Evolutionary conservation across 2,797 vertebrate species (phyloP).

Genomic region (Glossophaga mutica): DNA sequence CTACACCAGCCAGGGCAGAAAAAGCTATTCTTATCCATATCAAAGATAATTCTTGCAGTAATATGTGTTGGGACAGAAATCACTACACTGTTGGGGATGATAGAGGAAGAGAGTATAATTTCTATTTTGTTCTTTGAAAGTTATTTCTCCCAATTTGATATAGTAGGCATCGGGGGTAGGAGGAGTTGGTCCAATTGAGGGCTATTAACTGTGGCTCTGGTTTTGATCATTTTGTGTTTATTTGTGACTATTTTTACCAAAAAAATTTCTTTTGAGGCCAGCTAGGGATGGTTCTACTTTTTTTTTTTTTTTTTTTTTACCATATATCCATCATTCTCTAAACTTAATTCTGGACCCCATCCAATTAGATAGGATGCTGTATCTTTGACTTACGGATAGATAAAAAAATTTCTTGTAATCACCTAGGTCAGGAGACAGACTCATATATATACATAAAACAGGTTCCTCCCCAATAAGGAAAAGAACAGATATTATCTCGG

Average conservation of each 20-base stretch:
- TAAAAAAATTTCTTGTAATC: not conserved
- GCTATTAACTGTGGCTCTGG: not conserved
- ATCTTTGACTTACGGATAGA: not conserved
- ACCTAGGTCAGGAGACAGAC: not conserved
- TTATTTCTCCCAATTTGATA: not conserved
- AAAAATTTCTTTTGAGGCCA: not conserved
- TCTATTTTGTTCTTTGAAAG: not conserved
- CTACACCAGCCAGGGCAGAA: too few species aligned
- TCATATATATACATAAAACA: too few species aligned
- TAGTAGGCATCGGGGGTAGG: not conserved
- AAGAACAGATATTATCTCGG: too few species aligned
- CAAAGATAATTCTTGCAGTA: not conserved
- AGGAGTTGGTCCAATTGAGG: not conserved
- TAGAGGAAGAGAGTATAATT: not conserved
- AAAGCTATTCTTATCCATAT: not conserved
- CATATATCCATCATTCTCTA: not conserved
- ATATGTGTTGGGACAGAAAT: not conserved
- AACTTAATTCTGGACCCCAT: not conserved
- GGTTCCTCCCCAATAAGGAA: too few species aligned
- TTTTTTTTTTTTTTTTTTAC: too few species aligned
- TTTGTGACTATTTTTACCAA: not conserved
- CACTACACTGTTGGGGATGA: not conserved
- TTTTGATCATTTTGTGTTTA: not conserved
- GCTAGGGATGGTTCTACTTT: not conserved
- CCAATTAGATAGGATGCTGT: not conserved